phyloP scores from a whole-genome alignment of 2,888 invertebrate species.

The Sesia bembeciformis region DNA sequence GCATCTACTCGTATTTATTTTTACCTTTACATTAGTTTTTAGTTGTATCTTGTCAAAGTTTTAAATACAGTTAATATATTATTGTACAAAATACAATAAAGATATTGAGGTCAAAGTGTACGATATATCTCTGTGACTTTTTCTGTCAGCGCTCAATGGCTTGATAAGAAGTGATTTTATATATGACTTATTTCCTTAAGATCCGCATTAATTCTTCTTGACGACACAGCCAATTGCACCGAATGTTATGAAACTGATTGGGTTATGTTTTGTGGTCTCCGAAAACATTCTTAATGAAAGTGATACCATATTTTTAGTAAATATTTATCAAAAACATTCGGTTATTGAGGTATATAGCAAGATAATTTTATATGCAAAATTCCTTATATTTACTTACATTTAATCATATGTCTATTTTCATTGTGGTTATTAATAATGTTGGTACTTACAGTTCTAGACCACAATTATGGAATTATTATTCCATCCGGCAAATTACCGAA shows the following conservation, averaged over 20 bases:
- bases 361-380: too few species aligned
- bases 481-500: slow-evolving; percentile 61
- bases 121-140: slow-evolving; percentile 28
- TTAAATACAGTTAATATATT: neutral
- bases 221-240: slow-evolving; percentile 2
- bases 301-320: too few species aligned
- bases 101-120: slow-evolving; percentile 1
- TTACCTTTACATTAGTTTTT: too few species aligned
- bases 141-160: slow-evolving; percentile 30
- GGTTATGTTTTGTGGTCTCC: too few species aligned
- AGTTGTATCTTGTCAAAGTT: too few species aligned
- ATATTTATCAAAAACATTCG: too few species aligned
- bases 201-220: slow-evolving; percentile 21
- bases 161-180: slow-evolving; percentile 32
- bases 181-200: slow-evolving; percentile 33
- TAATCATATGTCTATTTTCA: too few species aligned
- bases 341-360: too few species aligned
- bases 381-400: too few species aligned
- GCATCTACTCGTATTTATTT: too few species aligned
- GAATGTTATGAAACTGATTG: neutral
- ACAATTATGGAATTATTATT: slow-evolving; percentile 1
- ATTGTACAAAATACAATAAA: neutral
- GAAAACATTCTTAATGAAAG: too few species aligned
- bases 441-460: slow-evolving; percentile 12
- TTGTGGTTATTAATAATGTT: too few species aligned